phyloP scores from a whole-genome alignment of 2,797 vertebrate genomes.

The Hafferia zeledoni region DNA sequence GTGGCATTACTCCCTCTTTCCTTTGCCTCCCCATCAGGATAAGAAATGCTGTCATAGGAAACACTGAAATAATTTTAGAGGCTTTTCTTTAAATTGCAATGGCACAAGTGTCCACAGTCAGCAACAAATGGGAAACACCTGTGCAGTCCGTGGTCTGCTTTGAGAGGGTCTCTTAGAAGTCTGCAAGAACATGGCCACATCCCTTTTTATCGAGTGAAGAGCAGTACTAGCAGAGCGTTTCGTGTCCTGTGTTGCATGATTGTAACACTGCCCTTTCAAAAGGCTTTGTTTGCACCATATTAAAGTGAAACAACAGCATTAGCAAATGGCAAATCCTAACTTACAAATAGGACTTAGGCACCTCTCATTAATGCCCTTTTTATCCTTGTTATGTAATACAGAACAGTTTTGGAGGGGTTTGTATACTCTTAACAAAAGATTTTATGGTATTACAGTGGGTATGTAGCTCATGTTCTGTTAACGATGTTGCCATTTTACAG shows the following conservation, averaged over 20 bases:
- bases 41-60: not conserved
- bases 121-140: not conserved
- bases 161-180: not conserved
- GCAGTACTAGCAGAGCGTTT: not conserved
- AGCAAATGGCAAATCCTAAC: not conserved
- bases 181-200: not conserved
- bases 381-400: not conserved
- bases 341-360: not conserved
- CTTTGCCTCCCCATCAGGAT: not conserved
- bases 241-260: not conserved
- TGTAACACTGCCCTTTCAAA: not conserved
- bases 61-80: not conserved
- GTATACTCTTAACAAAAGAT: not conserved
- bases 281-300: not conserved
- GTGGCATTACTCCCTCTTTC: conserved; percentile 3
- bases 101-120: not conserved
- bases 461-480: not conserved
- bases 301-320: not conserved
- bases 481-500: not conserved
- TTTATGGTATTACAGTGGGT: not conserved
- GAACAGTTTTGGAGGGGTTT: not conserved
- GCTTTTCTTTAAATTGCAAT: not conserved
- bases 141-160: not conserved
- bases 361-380: not conserved
- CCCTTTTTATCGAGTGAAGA: not conserved